Conservation (phyloP, 1,140 invertebrate genomes). For the Drusus annulatus region DNA sequence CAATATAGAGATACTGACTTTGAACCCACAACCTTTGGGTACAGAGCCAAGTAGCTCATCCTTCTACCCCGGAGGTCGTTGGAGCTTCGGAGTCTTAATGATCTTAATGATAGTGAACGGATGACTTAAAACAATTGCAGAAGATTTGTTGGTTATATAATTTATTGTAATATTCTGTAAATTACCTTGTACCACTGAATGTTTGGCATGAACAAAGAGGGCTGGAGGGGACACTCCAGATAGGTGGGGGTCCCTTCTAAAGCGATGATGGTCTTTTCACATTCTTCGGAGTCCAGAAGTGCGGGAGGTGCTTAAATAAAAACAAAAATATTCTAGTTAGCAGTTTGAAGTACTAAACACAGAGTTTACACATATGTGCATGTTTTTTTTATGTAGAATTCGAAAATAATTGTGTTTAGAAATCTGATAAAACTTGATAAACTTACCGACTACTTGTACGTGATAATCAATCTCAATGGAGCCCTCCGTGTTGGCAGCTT, state of each 20-base stretch:
- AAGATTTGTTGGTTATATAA: neutral
- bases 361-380: too few species aligned
- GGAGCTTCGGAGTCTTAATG: too few species aligned
- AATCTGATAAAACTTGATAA: neutral
- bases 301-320: constrained; percentile 62
- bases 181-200: constrained; percentile 70
- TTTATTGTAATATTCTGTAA: neutral
- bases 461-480: constrained; percentile 46
- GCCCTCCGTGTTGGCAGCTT: constrained; percentile 63
- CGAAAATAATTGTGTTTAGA: too few species aligned
- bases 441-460: constrained; percentile 51
- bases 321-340: neutral
- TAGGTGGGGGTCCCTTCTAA: constrained; percentile 61
- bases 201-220: constrained; percentile 40
- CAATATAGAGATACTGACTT: too few species aligned
- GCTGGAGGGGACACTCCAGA: constrained; percentile 63
- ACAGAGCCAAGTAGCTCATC: too few species aligned
- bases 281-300: constrained; percentile 60
- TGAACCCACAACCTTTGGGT: too few species aligned
- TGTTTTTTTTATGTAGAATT: too few species aligned
- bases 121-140: too few species aligned
- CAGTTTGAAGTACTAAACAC: too few species aligned
- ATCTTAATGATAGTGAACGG: too few species aligned
- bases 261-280: constrained; percentile 50
- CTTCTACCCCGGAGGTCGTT: too few species aligned